Evolutionary conservation across 2,888 invertebrate genomes (phyloP).

Genomic region (Parnassius mnemosyne): DNA sequence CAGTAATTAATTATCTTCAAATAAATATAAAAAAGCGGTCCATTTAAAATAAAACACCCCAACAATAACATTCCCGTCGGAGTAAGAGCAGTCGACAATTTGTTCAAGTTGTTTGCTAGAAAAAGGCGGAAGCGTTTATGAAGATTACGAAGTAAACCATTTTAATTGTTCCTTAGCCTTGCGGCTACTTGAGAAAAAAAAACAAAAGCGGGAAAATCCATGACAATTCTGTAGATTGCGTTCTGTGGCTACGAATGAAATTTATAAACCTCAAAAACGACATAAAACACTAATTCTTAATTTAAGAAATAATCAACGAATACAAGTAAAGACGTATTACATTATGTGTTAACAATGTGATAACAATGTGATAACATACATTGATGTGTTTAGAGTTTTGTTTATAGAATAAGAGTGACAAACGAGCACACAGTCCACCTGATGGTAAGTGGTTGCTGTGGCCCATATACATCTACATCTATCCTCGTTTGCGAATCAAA

Average conservation of each 20-base stretch:
- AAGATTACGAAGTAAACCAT: conserved; percentile 39
- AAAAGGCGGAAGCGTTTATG: conserved; percentile 40
- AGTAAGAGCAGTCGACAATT: conserved; percentile 21
- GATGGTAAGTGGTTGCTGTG: too few species aligned
- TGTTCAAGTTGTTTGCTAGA: conserved; percentile 34
- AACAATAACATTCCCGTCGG: conserved; percentile 20
- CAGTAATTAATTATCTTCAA: conserved; percentile 56
- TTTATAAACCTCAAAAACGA: too few species aligned
- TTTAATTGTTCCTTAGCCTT: conserved; percentile 36
- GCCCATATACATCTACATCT: too few species aligned
- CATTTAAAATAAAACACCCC: conserved; percentile 6
- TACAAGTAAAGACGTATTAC: too few species aligned
- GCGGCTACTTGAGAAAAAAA: conserved; percentile 14
- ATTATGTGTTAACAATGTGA: too few species aligned
- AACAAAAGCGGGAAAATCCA: conserved; percentile 15
- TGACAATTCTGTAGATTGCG: not conserved
- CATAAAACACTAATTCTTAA: too few species aligned
- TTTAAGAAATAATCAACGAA: too few species aligned
- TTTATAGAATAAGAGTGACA: too few species aligned
- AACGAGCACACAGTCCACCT: too few species aligned
- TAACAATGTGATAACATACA: too few species aligned
- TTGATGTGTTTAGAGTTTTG: too few species aligned
- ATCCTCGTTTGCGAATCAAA: too few species aligned
- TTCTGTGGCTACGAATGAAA: not conserved
- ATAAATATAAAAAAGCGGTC: conserved; percentile 34